These are phyloP conservation scores for Pteropus rufus DNA, from an alignment of 2,797 vertebrate genomes.

Conservation along the genomic window DNA sequence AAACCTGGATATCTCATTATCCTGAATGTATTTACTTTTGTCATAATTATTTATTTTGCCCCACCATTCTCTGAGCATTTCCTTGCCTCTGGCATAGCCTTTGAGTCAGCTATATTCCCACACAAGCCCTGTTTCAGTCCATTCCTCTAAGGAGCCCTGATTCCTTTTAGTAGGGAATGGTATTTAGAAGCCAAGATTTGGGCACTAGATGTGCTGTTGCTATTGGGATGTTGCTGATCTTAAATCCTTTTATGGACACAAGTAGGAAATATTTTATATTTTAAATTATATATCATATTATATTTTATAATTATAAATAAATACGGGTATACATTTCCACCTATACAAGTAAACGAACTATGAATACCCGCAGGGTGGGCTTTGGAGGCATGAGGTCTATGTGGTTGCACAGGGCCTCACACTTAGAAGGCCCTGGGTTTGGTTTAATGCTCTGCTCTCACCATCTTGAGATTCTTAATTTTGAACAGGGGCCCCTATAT, in stretches of 20 bases:
- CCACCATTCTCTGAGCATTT: background rate
- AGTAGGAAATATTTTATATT: background rate
- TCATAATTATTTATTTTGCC: background rate
- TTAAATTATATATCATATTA: background rate
- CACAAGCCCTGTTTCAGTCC: background rate
- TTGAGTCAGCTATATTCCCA: background rate
- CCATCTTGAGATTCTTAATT: background rate
- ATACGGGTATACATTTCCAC: background rate
- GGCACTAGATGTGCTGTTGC: background rate
- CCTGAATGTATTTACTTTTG: background rate
- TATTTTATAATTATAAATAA: background rate
- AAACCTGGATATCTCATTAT: background rate
- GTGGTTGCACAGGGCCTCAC: background rate
- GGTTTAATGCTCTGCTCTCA: background rate
- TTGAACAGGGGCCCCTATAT: background rate
- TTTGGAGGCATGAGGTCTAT: background rate
- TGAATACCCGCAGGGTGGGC: background rate
- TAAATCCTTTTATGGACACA: background rate
- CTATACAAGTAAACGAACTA: background rate
- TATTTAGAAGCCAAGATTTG: background rate
- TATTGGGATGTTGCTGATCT: background rate
- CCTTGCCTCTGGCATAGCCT: background rate
- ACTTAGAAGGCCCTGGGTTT: background rate
- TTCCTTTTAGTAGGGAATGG: background rate
- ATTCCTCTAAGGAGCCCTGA: background rate